Evolutionary conservation across 2,113 vertebrate species (phyloP), one percentile per base, ranked within the genome.

Genomic region (Barbus barbus): DNA sequence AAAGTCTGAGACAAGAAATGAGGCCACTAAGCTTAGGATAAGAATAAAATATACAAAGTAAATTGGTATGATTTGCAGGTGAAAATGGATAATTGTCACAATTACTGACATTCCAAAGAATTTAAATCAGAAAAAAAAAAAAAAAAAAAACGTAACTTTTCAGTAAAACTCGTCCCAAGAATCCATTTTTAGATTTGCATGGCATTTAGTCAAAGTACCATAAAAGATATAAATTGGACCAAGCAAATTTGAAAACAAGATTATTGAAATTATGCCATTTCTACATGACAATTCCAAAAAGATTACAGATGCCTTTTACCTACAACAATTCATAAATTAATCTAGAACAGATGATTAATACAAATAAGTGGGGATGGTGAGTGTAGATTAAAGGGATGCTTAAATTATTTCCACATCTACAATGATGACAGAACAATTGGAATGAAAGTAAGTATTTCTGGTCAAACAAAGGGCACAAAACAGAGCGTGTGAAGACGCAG

Each of bases 351-450:
- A 71, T 71, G 26, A 56, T 38, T 71, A 71, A 53, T 71, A 56
- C 13, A 69, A 26, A 26, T 71, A 56, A 31, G 31, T 71, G 22
- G 22, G 63, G 26, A 81, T 69, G 31, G 46, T 81, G 26, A 46
- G 8, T 22, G 24, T 53, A 69, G 78, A 81, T 81, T 81, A 81
- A 81, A 71, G 46, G 28, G 28, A 1, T n/a, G 46, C 28, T 48
- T 81, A 69, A 53, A 81, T 24, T 26, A 31, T 53, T 81, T 81
- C 79, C 79, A 69, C 14, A 81, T 51, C 63, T 53, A 63, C 31
- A 31, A 31, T 26, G 63, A 81, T 71, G 46, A 71, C 28, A 36
- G 20, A 81, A 71, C 79, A 65, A 80, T 31, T 65, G 58, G 38
- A 65, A 6, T 67, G 60, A 80, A 67, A 80, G 24, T 48, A 26